These are phyloP conservation scores for Baryphthengus martii DNA, from an alignment of 2,113 vertebrate species.

Conservation along the genomic window DNA sequence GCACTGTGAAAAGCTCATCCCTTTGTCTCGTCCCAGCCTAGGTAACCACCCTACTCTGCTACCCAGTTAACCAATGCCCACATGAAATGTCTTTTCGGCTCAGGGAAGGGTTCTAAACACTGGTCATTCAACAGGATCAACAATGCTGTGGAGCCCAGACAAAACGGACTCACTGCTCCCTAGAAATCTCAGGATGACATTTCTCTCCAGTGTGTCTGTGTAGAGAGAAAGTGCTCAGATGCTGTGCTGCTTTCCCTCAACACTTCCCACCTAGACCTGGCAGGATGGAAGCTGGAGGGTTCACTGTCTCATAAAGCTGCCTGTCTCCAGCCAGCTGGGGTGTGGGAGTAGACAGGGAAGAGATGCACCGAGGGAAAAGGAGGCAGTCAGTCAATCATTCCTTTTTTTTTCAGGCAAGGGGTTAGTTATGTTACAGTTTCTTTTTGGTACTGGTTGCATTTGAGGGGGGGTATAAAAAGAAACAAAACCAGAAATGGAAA, in stretches of 20 bases:
- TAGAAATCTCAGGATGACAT: neutral
- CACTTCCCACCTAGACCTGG: neutral
- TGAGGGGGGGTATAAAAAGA: neutral
- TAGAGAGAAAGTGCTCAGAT: neutral
- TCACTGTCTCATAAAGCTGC: constrained; percentile 57
- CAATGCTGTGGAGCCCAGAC: neutral
- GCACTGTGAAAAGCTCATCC: neutral
- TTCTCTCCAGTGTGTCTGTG: neutral
- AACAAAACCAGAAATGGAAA: constrained; percentile 40
- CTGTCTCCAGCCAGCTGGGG: constrained; percentile 47
- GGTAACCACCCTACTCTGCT: neutral
- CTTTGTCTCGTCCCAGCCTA: neutral
- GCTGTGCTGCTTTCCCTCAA: neutral
- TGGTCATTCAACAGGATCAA: neutral
- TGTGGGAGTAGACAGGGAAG: constrained; percentile 24
- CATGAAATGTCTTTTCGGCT: neutral
- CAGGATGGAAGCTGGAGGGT: neutral
- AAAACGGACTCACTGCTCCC: neutral
- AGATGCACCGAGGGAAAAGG: constrained; percentile 55
- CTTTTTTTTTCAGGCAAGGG: constrained; percentile 75
- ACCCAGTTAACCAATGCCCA: neutral
- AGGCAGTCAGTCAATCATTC: constrained; percentile 78
- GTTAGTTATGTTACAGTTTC: constrained; percentile 55
- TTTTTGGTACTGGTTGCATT: constrained; percentile 31
- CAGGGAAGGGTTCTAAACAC: neutral